Evolutionary conservation across 1,140 invertebrate species (phyloP), one percentile per base, ranked within the genome.

Genomic region (Pseudomyrmex sp.): DNA sequence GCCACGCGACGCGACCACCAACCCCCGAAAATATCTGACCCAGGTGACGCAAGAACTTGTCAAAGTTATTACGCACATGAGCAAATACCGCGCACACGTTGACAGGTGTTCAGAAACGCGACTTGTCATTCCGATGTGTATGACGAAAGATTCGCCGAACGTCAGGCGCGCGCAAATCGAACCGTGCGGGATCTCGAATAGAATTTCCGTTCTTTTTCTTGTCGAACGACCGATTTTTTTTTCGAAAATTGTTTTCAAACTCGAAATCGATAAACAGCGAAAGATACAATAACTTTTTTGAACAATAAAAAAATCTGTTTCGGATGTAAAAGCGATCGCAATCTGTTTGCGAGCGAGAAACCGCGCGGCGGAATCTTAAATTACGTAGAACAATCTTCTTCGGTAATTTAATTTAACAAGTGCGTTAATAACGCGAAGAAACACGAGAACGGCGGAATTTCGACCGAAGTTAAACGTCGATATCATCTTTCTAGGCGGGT

Each of bases 391-490:
- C n/a, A n/a, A n/a, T n/a, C n/a, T n/a, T n/a, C n/a, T n/a, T n/a
- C n/a, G n/a, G n/a, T n/a, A n/a, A n/a, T n/a, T n/a, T n/a, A n/a
- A n/a, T n/a, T n/a, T n/a, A n/a, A n/a, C n/a, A n/a, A n/a, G n/a
- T n/a, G n/a, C n/a, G n/a, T n/a, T n/a, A n/a, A n/a, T n/a, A n/a
- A 35, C 13, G 26, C 7, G 9, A 23, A 48, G 26, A 68, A 70
- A 58, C 2, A 35, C 75, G 54, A 20, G 52, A 54, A 75, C 61
- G 44, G 54, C 66, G 76, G 63, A 79, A 82, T 75, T 65, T 90
- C 86, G 65, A 89, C 85, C 79, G 83, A 89, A 83, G 89, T 92
- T 35, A 93, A 92, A 93, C 88, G 90, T 91, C 91, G 90, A 93
- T 93, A 92, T 93, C 87, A 89, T 91, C 86, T 88, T 89, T 82